Evolutionary conservation across 1,140 invertebrate species (phyloP).

Genomic region (Ericerus pela): DNA sequence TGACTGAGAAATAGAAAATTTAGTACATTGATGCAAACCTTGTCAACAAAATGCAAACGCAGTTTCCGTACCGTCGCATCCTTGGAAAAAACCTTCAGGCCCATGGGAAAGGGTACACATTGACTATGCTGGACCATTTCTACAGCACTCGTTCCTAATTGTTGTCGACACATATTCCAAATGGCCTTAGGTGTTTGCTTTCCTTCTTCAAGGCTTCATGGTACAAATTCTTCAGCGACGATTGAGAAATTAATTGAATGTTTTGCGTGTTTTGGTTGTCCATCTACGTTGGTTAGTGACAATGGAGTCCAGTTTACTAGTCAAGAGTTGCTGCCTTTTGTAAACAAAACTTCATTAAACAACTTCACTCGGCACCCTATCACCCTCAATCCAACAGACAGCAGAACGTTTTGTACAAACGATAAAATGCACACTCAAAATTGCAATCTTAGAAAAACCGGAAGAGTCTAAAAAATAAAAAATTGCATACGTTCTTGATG

Average conservation of each 20-base stretch:
- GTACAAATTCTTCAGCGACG: slow-evolving; percentile 12
- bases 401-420: slow-evolving; percentile 30
- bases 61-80: slow-evolving; percentile 17
- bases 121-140: slow-evolving; percentile 25
- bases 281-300: slow-evolving; percentile 24
- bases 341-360: slow-evolving; percentile 21
- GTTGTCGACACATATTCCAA: slow-evolving; percentile 30
- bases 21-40: slow-evolving; percentile 16
- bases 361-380: slow-evolving; percentile 22
- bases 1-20: slow-evolving; percentile 30
- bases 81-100: slow-evolving; percentile 22
- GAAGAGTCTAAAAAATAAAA: too few species aligned
- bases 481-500: too few species aligned
- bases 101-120: slow-evolving; percentile 24
- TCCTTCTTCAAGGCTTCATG: too few species aligned
- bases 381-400: slow-evolving; percentile 26
- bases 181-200: slow-evolving; percentile 23
- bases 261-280: slow-evolving; percentile 23
- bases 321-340: slow-evolving; percentile 22
- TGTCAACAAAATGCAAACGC: slow-evolving; percentile 9
- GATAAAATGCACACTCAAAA: too few species aligned
- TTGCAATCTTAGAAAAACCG: too few species aligned
- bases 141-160: slow-evolving; percentile 30
- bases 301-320: slow-evolving; percentile 25
- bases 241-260: slow-evolving; percentile 18